A percentile compares a stretch with the other conserved stretches of the same genome.
Evolutionary conservation across 1,140 invertebrate species (phyloP).

Genomic region (Listronotus bonariensis): DNA sequence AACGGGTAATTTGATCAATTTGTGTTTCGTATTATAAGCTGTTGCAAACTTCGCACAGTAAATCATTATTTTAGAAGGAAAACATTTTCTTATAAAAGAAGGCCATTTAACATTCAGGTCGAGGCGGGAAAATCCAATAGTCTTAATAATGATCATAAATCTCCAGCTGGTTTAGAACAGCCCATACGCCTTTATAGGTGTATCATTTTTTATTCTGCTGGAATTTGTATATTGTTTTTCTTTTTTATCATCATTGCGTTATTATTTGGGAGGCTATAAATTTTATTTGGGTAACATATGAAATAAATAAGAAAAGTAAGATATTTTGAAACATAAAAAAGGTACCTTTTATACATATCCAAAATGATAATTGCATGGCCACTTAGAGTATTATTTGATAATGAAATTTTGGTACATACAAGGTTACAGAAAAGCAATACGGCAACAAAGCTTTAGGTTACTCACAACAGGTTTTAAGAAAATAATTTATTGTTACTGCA

Average conservation of each 20-base stretch:
- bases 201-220: constrained; percentile 36
- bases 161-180: constrained; percentile 15
- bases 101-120: constrained; percentile 37
- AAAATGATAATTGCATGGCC: too few relatives aligned
- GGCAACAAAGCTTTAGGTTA: too few relatives aligned
- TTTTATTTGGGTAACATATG: constrained; percentile 5
- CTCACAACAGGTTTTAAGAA: too few relatives aligned
- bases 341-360: too few relatives aligned
- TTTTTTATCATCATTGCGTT: constrained; percentile 28
- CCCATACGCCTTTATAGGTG: constrained; percentile 32
- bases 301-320: background rate
- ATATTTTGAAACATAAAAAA: too few relatives aligned
- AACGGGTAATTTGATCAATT: constrained; percentile 28
- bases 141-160: constrained; percentile 39
- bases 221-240: constrained; percentile 39
- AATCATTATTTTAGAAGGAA: constrained; percentile 35
- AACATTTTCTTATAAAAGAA: constrained; percentile 37
- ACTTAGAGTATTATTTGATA: too few relatives aligned
- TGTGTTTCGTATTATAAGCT: constrained; percentile 12
- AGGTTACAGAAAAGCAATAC: too few relatives aligned
- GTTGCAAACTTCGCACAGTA: constrained; percentile 30
- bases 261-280: constrained; percentile 25
- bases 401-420: too few relatives aligned
- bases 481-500: too few relatives aligned
- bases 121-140: constrained; percentile 37